A percentile compares a stretch with the other conserved stretches of the same genome.
Conservation (phyloP, 2,113 vertebrate species). For the Calyptomena viridis region DNA sequence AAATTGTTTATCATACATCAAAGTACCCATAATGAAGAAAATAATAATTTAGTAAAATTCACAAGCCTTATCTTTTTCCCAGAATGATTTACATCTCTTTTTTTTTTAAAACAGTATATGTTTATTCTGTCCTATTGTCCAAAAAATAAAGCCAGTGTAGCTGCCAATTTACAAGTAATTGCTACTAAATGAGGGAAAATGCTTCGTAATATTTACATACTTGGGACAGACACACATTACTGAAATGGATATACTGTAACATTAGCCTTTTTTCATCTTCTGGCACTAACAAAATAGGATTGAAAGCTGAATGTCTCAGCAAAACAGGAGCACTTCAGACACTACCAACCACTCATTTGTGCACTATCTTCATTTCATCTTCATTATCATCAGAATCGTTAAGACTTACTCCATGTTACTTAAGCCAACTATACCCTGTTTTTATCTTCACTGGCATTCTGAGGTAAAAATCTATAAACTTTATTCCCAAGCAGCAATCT, state of each 20-base stretch:
- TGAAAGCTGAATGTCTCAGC: not conserved
- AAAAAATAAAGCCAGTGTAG: not conserved
- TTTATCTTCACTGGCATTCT: constrained; percentile 71
- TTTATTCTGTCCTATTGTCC: not conserved
- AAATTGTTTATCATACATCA: not conserved
- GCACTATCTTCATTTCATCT: not conserved
- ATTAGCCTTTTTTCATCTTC: not conserved
- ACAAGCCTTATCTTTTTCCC: not conserved
- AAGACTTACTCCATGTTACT: not conserved
- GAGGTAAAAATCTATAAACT: constrained; percentile 28
- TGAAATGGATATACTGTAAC: not conserved
- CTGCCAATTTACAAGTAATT: not conserved
- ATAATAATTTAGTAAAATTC: not conserved
- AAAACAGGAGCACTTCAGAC: not conserved
- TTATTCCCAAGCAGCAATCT: not conserved
- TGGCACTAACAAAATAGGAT: not conserved
- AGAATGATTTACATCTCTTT: not conserved
- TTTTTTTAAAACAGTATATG: not conserved
- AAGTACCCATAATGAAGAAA: not conserved
- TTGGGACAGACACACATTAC: not conserved
- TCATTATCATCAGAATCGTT: not conserved
- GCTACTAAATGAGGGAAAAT: not conserved
- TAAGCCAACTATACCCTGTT: constrained; percentile 39
- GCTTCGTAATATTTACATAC: not conserved
- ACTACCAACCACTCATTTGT: not conserved